Conservation (phyloP, 2,888 invertebrate species). For the Cecidostiba fungosa region DNA sequence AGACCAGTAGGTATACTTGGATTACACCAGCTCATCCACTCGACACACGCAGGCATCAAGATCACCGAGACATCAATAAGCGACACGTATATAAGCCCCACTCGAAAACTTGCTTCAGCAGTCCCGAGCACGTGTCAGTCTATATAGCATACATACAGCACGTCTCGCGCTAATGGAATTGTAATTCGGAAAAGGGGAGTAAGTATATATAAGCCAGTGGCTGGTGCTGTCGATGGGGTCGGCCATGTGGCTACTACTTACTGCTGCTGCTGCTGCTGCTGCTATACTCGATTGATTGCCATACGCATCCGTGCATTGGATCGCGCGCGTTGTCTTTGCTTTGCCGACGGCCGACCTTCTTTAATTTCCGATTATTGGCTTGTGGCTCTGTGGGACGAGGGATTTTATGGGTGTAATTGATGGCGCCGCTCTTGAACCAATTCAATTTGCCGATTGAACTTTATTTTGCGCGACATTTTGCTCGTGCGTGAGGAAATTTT, state of each 20-base stretch:
- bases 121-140: neutral
- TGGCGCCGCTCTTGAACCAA: no score
- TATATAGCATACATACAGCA: neutral
- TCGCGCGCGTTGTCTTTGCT: neutral
- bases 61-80: neutral
- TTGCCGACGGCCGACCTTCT: neutral
- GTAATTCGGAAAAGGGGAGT: slow-evolving; percentile 46
- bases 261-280: neutral
- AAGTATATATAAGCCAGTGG: neutral
- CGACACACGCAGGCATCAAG: neutral
- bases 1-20: no score
- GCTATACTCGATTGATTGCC: slow-evolving; percentile 18
- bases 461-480: no score
- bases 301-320: neutral
- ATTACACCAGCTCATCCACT: no score
- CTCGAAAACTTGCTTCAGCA: neutral
- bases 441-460: no score
- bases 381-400: neutral
- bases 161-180: slow-evolving; percentile 60
- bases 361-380: slow-evolving; percentile 18
- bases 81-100: neutral
- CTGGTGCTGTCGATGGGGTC: slow-evolving; percentile 24
- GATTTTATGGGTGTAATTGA: neutral
- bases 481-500: no score
- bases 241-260: slow-evolving; percentile 24